Evolutionary conservation across 1,140 invertebrate species (phyloP), one percentile per base, ranked within the genome.

Genomic region (Episyrphus balteatus): DNA sequence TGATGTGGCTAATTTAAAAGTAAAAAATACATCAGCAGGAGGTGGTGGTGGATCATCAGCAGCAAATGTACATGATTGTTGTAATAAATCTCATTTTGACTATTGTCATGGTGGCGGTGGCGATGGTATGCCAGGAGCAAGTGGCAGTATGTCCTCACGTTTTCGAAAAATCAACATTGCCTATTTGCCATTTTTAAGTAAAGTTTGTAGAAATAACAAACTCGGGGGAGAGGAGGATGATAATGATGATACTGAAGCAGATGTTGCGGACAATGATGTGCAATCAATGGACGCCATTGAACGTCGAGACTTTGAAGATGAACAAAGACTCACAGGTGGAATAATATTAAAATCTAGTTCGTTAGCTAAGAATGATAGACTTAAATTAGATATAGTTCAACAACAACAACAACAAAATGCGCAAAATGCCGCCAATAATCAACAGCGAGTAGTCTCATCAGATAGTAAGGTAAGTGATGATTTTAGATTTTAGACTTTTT

Each of bases 211-310:
- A 21, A 19, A 21, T 42, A 9, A 19, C 5, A 2, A 10, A 36
- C 5, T 5, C 10, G 2, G 14, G 12, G 34, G 14, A 5, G 34
- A 10, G 14, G 14, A 33, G 8, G 32, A 33, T 8, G 14, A 6
- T 36, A 10, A 36, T 6, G 34, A 5, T 36, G 34, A 5, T 5
- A 47, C 32, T 30, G 34, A 21, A 14, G 38, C 14, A 18, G 31
- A 47, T 47, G 26, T 14, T 15, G 56, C 55, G 12, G 64, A 66
- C 39, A 67, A 62, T n/a, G 55, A 62, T 34, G 43, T 49, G 48
- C 48, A 49, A 44, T 64, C 61, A 3, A 67, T 67, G 55, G 65
- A 68, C 53, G 51, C 58, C 21, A 58, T 68, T 19, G 65, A 68
- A 49, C 55, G 64, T n/a, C 50, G 54, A 5, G 64, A 68, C n/a